Evolutionary conservation across 2,888 invertebrate genomes (phyloP), one percentile per base, ranked within the genome.

Genomic region (Drosophila pullipes): DNA sequence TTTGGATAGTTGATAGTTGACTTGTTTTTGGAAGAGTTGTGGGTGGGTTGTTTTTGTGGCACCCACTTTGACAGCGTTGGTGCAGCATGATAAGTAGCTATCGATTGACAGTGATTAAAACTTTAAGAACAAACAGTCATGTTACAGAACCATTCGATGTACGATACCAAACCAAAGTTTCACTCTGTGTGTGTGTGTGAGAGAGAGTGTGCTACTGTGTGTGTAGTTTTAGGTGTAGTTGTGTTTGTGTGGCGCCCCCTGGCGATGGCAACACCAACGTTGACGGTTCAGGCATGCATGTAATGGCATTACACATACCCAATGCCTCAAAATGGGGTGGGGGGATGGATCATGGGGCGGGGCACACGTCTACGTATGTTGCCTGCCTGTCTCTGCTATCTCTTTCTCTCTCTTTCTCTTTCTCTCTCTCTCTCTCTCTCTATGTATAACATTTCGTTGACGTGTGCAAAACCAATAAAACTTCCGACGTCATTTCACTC

Each of bases 381-480:
- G 62, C 55, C 64, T 66, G 59, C 64, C 58, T 54, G 33, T 54
- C 52, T 33, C 41, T 18, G 47, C 50, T 58, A 28, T 16, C 63
- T 39, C 63, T 31, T 37, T 18, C 31, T 18, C 49, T 11, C 54
- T 13, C 55, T 28, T 50, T 7, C 9, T 18, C 33, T 11, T 39
- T n/a, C 30, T 7, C 60, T 47, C 25, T 25, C 25, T 25, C 25
- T 47, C n/a, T 30, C 18, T 60, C 28, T 60, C 50, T 60, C 55
- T 69, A 49, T 77, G 71, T 77, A 76, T 79, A 79, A 85, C 85
- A 89, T 91, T 86, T 87, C 83, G 91, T 84, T 91, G 91, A 91
- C 91, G 86, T 89, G 90, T 85, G 89, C 90, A 86, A 91, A 91
- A 88, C 90, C 91, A 91, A 91, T 91, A 89, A 91, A 91, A 90